Conservation (phyloP, 2,888 invertebrate genomes). For the Lasioglossum leucozonium region DNA sequence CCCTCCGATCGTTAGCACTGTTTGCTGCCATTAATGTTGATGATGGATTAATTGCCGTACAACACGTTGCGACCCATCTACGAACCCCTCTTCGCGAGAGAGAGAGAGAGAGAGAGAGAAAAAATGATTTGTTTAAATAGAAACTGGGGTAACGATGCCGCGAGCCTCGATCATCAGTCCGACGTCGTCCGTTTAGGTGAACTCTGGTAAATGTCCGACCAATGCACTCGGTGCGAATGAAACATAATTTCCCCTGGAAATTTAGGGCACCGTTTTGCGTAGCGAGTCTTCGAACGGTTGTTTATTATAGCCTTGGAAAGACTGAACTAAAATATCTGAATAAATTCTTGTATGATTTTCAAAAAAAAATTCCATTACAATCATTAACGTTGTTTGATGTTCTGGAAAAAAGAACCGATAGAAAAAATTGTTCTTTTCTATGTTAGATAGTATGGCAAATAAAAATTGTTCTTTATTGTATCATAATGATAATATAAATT, state of each 20-base stretch:
- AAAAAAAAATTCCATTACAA: background rate
- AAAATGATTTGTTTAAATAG: background rate
- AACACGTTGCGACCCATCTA: background rate
- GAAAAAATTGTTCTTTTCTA: too few species aligned
- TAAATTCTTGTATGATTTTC: background rate
- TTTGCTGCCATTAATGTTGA: background rate
- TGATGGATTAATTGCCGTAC: slow-evolving; percentile 1
- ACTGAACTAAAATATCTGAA: background rate
- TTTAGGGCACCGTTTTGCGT: background rate
- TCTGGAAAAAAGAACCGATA: too few species aligned
- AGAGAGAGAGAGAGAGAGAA: too few species aligned
- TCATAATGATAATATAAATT: too few species aligned
- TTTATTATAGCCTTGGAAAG: background rate
- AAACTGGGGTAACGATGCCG: slow-evolving; percentile 23
- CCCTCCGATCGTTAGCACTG: background rate
- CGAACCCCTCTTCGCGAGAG: background rate
- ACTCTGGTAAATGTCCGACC: background rate
- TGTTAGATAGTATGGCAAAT: too few species aligned
- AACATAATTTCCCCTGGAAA: background rate
- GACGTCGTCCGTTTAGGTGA: background rate
- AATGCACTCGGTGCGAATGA: background rate
- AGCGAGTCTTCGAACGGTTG: background rate
- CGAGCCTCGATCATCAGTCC: background rate
- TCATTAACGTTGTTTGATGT: background rate
- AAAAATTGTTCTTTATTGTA: too few species aligned